Base-by-base conservation (phyloP, 2,888 invertebrate species). In the Actias luna region DNA sequence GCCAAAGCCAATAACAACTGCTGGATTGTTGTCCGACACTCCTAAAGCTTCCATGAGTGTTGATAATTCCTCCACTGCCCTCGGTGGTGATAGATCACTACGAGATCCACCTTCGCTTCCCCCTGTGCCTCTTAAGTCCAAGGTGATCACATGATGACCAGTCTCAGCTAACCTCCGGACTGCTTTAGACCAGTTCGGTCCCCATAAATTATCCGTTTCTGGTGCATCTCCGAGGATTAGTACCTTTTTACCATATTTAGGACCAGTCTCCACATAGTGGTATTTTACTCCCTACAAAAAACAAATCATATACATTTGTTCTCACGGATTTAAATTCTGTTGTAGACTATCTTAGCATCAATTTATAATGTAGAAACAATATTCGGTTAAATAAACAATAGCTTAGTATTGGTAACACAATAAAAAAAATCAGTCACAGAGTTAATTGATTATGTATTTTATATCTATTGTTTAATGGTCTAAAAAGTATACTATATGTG, bases 221-320 rank as follows among this genome's bases (percentile, higher is more conserved):
- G 92, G 92, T 0, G 92, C 90, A 64, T 92, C 87, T 16, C 89
- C 88, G 1, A 92, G 77, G n/a, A 92, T 83, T 2, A 92, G 73
- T 0, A 90, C 81, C 36, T 82, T 69, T 63, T 80, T 80, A 0
- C 90, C 90, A 16, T 77, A 73, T 68, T 83, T 87, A 1, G 88
- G 87, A 0, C 92, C 92, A 2, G 87, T 87, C 76, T 91, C 89
- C 22, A 92, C 89, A 72, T 92, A 92, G 69, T 92, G 92, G 69
- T 92, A 92, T 82, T 92, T 92, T 18, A 89, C 89, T 8, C 89
- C 90, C 92, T 92, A 79, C 2, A 78, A 79, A 70, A 65, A 42
- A 64, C 60, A 58, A n/a, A n/a, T n/a, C n/a, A n/a, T n/a, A n/a
- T n/a, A n/a, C n/a, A n/a, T n/a, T n/a, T n/a, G n/a, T n/a, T n/a